Evolutionary conservation across 1,140 invertebrate genomes (phyloP).

Genomic region (Drosophila santomea): DNA sequence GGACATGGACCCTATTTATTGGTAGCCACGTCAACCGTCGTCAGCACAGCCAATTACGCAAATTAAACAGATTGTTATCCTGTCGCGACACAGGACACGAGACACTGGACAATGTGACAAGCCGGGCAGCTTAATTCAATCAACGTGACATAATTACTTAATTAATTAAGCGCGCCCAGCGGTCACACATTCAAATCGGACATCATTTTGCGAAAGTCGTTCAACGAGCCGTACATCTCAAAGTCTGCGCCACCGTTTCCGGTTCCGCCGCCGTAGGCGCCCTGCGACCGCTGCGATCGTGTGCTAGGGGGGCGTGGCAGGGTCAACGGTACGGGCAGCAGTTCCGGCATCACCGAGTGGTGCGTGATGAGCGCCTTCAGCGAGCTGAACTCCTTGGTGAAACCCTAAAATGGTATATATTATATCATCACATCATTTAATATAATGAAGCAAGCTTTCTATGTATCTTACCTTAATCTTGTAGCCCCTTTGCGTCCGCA

Average conservation of each 20-base stretch:
- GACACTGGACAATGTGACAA: conserved; percentile 40
- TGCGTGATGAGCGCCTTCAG: conserved; percentile 96
- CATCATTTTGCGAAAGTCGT: conserved; percentile 94
- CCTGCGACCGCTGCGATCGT: conserved; percentile 84
- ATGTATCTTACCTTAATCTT: conserved; percentile 94
- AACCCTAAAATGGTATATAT: conserved; percentile 89
- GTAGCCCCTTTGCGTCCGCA: conserved; percentile 95
- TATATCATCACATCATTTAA: too few species aligned
- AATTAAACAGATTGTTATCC: conserved; percentile 83
- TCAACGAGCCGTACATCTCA: conserved; percentile 91
- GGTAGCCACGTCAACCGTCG: conserved; percentile 72
- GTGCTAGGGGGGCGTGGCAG: conserved; percentile 90
- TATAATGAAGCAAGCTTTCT: background rate
- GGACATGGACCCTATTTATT: conserved; percentile 29
- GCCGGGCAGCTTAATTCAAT: conserved; percentile 67
- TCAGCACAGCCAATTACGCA: conserved; percentile 80
- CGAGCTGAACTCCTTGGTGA: conserved; percentile 97
- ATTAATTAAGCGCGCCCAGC: conserved; percentile 66
- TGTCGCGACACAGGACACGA: conserved; percentile 48
- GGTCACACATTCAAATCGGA: conserved; percentile 89
- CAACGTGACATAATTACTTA: conserved; percentile 77
- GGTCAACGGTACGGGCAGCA: conserved; percentile 95
- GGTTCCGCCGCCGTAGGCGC: conserved; percentile 17
- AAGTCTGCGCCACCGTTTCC: conserved; percentile 85
- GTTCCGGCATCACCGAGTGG: conserved; percentile 97